Conservation (phyloP, 2,888 invertebrate species). For the Epirrhoe alternata region DNA sequence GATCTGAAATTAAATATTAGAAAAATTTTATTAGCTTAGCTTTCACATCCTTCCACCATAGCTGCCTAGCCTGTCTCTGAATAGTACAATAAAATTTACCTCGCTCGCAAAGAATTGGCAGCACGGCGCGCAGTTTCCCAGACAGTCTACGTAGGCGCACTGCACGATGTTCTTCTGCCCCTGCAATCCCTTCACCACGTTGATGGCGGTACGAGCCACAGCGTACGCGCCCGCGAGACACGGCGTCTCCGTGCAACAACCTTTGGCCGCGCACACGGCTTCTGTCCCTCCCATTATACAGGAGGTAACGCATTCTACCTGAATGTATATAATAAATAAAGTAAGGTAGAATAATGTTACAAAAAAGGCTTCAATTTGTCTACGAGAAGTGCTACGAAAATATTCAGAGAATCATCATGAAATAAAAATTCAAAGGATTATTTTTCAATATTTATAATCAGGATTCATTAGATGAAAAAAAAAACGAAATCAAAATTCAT, state of each 20-base stretch:
- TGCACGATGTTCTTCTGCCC: conserved; percentile 64
- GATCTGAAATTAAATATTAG: conserved; percentile 54
- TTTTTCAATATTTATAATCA: too few relatives aligned
- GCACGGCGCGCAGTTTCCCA: conserved; percentile 70
- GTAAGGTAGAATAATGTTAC: background rate
- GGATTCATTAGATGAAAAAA: too few relatives aligned
- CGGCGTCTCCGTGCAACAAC: conserved; percentile 60
- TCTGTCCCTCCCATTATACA: conserved; percentile 75
- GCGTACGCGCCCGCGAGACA: conserved; percentile 76
- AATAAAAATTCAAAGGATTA: too few relatives aligned
- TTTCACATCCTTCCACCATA: too few relatives aligned
- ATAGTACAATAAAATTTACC: too few relatives aligned
- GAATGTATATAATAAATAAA: conserved; percentile 20
- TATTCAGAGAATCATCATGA: too few relatives aligned
- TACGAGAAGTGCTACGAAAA: too few relatives aligned
- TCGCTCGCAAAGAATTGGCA: conserved; percentile 77
- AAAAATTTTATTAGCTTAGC: too few relatives aligned
- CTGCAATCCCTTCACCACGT: conserved; percentile 71
- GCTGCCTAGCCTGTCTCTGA: too few relatives aligned
- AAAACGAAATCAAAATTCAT: too few relatives aligned
- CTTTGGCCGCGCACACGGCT: conserved; percentile 66
- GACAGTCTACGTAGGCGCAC: conserved; percentile 72
- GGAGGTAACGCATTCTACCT: conserved; percentile 76
- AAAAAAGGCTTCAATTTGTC: too few relatives aligned
- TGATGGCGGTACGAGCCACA: conserved; percentile 70